Conservation (phyloP, 2,113 vertebrate species). For the Hippoglossus stenolepis region DNA sequence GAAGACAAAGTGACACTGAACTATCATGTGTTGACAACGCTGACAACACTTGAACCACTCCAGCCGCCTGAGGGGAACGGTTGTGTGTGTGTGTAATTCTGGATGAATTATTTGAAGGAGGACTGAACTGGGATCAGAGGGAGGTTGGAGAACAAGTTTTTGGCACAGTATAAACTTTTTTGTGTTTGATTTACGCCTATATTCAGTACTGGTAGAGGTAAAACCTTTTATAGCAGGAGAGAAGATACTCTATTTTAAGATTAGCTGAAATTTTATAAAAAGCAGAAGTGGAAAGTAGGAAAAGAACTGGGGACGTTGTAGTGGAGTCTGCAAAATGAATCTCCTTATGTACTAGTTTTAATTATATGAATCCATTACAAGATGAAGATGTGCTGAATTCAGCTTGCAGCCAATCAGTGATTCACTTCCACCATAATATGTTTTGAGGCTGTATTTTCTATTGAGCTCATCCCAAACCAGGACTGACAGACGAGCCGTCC, state of each 20-base stretch:
- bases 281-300: slow-evolving; percentile 4
- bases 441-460: slow-evolving; percentile 3
- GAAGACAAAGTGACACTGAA: background rate
- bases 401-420: slow-evolving; percentile 9
- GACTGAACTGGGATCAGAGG: slow-evolving; percentile 14
- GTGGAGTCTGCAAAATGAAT: slow-evolving; percentile 32
- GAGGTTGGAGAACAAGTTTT: slow-evolving; percentile 4
- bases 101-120: slow-evolving; percentile 32
- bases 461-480: slow-evolving; percentile 1
- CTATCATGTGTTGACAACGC: slow-evolving; percentile 6
- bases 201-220: slow-evolving; percentile 1
- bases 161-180: background rate
- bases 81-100: background rate
- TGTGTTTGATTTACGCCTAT: slow-evolving; percentile 26
- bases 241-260: background rate
- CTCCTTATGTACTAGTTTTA: slow-evolving; percentile 6
- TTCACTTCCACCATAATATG: slow-evolving; percentile 10
- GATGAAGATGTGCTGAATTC: slow-evolving; percentile 6
- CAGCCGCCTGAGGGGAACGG: background rate
- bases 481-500: background rate
- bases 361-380: background rate
- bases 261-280: background rate
- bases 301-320: slow-evolving; percentile 1
- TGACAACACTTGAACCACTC: background rate
- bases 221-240: slow-evolving; percentile 11